Conservation (phyloP, 2,113 vertebrate species). For the Bufo bufo region DNA sequence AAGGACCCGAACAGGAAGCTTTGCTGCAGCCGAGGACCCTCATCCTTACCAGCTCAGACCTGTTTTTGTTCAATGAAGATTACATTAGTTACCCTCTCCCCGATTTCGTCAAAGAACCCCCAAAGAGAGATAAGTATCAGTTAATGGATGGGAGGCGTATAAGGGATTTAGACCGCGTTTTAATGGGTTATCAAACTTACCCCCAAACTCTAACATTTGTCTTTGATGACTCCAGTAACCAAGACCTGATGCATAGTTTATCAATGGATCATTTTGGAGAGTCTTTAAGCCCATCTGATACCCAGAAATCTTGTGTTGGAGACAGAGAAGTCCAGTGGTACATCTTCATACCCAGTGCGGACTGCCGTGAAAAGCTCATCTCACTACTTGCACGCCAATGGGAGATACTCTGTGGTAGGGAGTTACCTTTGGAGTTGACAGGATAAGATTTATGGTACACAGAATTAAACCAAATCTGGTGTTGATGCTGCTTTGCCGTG, state of each 20-base stretch:
- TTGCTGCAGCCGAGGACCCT: conserved; percentile 86
- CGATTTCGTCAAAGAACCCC: conserved; percentile 94
- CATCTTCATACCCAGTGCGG: conserved; percentile 90
- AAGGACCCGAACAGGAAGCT: conserved; percentile 62
- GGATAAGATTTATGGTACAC: conserved; percentile 67
- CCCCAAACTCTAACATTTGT: conserved; percentile 94
- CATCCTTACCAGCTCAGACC: conserved; percentile 86
- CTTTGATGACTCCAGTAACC: conserved; percentile 91
- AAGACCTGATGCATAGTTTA: conserved; percentile 89
- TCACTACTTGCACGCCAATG: conserved; percentile 92
- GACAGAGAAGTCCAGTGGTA: conserved; percentile 91
- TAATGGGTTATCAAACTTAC: conserved; percentile 94
- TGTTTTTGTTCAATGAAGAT: conserved; percentile 95
- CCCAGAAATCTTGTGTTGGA: conserved; percentile 62
- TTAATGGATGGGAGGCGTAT: conserved; percentile 88
- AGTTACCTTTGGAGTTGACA: conserved; percentile 93
- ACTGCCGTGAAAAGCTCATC: conserved; percentile 92
- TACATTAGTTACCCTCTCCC: conserved; percentile 94
- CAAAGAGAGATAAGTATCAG: conserved; percentile 87
- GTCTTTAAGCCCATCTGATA: conserved; percentile 53
- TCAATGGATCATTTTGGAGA: conserved; percentile 93
- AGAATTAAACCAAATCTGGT: not conserved
- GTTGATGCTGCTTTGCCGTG: conserved; percentile 15
- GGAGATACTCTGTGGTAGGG: conserved; percentile 91
- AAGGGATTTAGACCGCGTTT: conserved; percentile 90